phyloP scores from a whole-genome alignment of 2,888 invertebrate species.

The Nematopogon swammerdamellus region DNA sequence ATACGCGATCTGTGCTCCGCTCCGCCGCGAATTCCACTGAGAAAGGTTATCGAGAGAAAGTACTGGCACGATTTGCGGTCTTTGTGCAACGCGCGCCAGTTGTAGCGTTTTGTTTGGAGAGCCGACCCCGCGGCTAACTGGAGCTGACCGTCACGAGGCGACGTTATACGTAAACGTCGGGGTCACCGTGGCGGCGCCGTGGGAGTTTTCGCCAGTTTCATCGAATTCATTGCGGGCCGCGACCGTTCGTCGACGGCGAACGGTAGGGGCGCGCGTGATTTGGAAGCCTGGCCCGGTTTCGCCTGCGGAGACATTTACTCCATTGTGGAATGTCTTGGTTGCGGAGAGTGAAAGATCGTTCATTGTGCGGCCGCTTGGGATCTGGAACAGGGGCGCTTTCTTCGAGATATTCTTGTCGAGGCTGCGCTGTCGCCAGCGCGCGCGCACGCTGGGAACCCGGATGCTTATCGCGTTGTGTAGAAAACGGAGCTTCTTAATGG shows the following conservation, averaged over 20 bases:
- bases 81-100: constrained; percentile 7
- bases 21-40: constrained; percentile 18
- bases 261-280: not conserved
- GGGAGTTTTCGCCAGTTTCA: not conserved
- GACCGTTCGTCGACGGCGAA: too few relatives aligned
- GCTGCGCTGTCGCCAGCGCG: too few relatives aligned
- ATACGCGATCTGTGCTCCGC: constrained; percentile 21
- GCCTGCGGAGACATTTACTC: not conserved
- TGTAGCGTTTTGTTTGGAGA: constrained; percentile 1
- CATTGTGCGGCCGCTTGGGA: not conserved
- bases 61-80: constrained; percentile 20
- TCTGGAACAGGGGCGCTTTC: not conserved
- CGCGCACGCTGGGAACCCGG: constrained; percentile 1
- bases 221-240: not conserved
- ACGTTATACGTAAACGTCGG: not conserved
- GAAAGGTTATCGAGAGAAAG: constrained; percentile 46
- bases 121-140: not conserved
- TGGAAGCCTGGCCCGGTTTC: not conserved
- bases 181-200: not conserved
- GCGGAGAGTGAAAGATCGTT: not conserved
- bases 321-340: not conserved
- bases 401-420: not conserved
- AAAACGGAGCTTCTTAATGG: not conserved
- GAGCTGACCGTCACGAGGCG: not conserved
- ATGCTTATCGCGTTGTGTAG: constrained; percentile 1